These are phyloP conservation scores for Callinectes sapidus DNA, from an alignment of 2,888 invertebrate genomes.

Conservation along the genomic window DNA sequence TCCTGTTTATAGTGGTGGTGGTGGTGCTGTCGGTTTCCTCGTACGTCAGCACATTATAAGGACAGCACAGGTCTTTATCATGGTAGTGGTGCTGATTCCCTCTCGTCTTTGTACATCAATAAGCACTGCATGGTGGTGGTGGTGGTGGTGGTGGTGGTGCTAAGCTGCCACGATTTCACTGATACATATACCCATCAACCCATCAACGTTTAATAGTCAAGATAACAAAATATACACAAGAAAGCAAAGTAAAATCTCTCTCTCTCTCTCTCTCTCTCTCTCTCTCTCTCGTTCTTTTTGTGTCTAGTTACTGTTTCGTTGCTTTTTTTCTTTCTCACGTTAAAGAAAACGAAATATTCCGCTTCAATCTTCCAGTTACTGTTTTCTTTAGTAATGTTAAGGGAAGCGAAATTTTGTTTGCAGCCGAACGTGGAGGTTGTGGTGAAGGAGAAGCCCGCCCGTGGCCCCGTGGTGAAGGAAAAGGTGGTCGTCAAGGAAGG, in stretches of 20 bases:
- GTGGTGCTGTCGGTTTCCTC: too few species aligned
- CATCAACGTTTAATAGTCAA: background rate
- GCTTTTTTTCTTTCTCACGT: background rate
- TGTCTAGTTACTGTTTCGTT: background rate
- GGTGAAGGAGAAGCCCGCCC: background rate
- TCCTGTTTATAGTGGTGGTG: too few species aligned
- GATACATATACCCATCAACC: background rate
- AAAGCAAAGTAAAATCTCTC: too few species aligned
- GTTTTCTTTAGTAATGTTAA: background rate
- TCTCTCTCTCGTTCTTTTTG: background rate
- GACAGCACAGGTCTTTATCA: background rate
- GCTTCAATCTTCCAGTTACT: background rate
- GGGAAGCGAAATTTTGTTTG: background rate
- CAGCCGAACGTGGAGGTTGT: slow-evolving; percentile 24
- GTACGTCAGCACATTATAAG: background rate
- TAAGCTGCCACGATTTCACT: background rate
- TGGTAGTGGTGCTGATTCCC: background rate
- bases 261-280: too few species aligned
- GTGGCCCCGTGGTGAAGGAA: background rate
- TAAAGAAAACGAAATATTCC: background rate
- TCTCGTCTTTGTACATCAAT: too few species aligned
- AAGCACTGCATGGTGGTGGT: too few species aligned
- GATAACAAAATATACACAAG: too few species aligned
- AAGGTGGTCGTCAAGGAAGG: background rate
- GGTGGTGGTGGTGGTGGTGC: background rate